Percentiles rank a stretch among this genome's conserved stretches.
Conservation (phyloP, 2,797 vertebrate genomes). For the Neosilurus mollespiculum region DNA sequence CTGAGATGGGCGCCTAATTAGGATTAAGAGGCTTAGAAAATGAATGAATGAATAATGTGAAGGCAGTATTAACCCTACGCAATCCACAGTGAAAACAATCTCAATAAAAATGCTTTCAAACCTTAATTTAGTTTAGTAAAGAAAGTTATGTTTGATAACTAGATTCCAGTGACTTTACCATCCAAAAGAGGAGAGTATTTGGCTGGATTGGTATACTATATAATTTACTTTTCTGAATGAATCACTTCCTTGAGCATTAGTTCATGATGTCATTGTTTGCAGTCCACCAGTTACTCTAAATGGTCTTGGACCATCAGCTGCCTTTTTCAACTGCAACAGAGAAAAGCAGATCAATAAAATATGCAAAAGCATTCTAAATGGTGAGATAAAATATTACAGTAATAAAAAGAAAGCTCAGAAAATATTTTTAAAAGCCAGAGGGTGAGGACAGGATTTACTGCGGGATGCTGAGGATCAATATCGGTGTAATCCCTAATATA, state of each 20-base stretch:
- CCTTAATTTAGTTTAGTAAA: too few species aligned
- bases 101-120: background rate
- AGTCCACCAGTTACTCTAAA: background rate
- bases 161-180: background rate
- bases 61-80: background rate
- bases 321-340: background rate
- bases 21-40: too few species aligned
- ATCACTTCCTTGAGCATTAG: background rate
- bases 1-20: too few species aligned
- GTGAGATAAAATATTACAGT: background rate
- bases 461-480: slow-evolving; percentile 9
- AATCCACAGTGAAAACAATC: background rate
- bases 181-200: background rate
- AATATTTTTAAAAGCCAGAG: background rate
- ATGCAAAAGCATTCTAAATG: background rate
- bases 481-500: background rate
- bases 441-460: slow-evolving; percentile 4
- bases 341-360: background rate
- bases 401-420: background rate
- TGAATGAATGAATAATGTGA: too few species aligned
- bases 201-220: background rate
- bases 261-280: background rate
- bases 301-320: background rate
- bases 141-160: background rate
- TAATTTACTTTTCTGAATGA: background rate